These are phyloP conservation scores for Morone chrysops DNA, from an alignment of 2,113 vertebrate species.

Conservation along the genomic window DNA sequence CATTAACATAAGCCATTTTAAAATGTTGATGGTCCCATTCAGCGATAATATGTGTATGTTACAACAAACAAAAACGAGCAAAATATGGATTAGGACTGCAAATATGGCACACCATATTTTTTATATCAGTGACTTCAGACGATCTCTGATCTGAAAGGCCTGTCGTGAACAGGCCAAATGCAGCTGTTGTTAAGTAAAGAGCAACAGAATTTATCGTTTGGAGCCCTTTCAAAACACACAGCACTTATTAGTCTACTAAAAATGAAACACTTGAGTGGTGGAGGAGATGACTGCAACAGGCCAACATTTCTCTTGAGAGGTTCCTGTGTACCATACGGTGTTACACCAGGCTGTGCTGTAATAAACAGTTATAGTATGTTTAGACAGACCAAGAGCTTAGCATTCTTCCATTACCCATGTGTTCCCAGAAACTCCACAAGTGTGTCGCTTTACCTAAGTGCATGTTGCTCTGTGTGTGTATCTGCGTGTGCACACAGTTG, in stretches of 20 bases:
- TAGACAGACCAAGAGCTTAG: constrained; percentile 74
- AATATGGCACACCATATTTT: background rate
- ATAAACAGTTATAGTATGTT: constrained; percentile 78
- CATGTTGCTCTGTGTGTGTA: constrained; percentile 29
- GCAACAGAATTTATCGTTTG: constrained; percentile 47
- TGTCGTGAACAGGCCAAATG: constrained; percentile 16
- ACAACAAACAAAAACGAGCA: background rate
- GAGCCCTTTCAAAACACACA: constrained; percentile 48
- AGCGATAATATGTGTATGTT: background rate
- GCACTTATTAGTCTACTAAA: constrained; percentile 48
- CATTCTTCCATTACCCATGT: constrained; percentile 73
- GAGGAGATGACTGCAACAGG: constrained; percentile 46
- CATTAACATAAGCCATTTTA: constrained; percentile 20
- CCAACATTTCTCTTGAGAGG: constrained; percentile 58
- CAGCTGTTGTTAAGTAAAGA: constrained; percentile 41
- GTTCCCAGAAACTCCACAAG: constrained; percentile 62
- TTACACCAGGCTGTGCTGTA: constrained; percentile 62
- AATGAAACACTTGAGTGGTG: constrained; percentile 40
- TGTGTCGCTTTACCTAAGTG: constrained; percentile 43
- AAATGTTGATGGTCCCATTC: background rate
- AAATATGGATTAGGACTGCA: constrained; percentile 10
- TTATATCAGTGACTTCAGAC: constrained; percentile 8
- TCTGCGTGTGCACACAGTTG: constrained; percentile 11
- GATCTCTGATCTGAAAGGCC: constrained; percentile 15
- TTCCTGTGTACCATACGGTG: constrained; percentile 53